Evolutionary conservation across 2,113 vertebrate species (phyloP).

Genomic region (Bucco capensis): DNA sequence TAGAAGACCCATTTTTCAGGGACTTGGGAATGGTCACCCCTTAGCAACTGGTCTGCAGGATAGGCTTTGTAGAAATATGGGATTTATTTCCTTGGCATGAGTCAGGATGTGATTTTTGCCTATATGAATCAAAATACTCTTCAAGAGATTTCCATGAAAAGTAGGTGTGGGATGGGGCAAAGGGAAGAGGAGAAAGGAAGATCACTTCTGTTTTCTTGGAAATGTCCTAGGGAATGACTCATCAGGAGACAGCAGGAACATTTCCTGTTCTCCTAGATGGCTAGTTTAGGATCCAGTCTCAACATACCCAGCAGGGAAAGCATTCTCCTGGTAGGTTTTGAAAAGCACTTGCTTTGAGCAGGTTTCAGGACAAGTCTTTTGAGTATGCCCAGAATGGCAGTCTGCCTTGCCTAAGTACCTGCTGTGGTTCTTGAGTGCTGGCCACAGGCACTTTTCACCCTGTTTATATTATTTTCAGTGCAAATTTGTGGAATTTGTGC

Average conservation of each 20-base stretch:
- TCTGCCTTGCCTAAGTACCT: not conserved
- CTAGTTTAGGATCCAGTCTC: not conserved
- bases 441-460: not conserved
- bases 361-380: not conserved
- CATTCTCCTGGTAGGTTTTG: not conserved
- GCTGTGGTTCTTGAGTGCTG: not conserved
- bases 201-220: not conserved
- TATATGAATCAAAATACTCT: not conserved
- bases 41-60: rapidly evolving
- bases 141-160: not conserved
- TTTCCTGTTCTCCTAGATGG: not conserved
- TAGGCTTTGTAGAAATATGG: not conserved
- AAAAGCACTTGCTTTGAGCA: not conserved
- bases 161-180: rapidly evolving
- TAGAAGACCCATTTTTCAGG: not conserved
- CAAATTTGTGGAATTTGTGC: not conserved
- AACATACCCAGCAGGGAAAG: not conserved
- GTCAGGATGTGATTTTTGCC: not conserved
- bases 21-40: not conserved
- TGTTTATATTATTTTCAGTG: not conserved
- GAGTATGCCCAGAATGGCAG: not conserved
- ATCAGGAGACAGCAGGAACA: rapidly evolving
- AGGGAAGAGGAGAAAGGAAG: not conserved
- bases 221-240: not conserved
- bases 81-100: not conserved